Evolutionary conservation across 2,888 invertebrate species (phyloP).

Genomic region (Eumerus sabulonum): DNA sequence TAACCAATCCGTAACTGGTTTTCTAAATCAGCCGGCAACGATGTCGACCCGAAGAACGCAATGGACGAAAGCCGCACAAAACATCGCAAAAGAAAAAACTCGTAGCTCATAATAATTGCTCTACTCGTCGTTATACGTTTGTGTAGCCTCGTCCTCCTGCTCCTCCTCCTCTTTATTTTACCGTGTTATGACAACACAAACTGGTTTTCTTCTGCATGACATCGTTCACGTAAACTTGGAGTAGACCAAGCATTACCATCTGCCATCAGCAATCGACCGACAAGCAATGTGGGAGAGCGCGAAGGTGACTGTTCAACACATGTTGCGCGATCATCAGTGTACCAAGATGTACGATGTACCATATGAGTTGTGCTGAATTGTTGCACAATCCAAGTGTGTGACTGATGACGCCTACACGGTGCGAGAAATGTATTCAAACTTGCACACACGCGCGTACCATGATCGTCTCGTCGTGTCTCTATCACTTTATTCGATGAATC

Average conservation of each 20-base stretch:
- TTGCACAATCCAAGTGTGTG: conserved; percentile 24
- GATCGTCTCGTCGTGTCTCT: background rate
- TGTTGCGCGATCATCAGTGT: conserved; percentile 47
- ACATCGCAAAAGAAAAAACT: conserved; percentile 20
- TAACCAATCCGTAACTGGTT: conserved; percentile 47
- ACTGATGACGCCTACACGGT: conserved; percentile 34
- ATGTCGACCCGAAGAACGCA: conserved; percentile 44
- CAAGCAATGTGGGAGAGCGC: background rate
- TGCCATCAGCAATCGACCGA: conserved; percentile 21
- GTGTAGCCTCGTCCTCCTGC: too few relatives aligned
- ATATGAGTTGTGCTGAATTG: conserved; percentile 8
- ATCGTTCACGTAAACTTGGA: conserved; percentile 29
- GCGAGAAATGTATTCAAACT: background rate
- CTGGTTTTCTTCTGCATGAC: conserved; percentile 57
- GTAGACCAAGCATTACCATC: conserved; percentile 35
- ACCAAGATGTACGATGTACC: too few relatives aligned
- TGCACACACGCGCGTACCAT: background rate
- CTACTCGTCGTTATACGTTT: background rate
- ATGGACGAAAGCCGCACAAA: conserved; percentile 35
- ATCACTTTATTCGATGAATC: too few relatives aligned
- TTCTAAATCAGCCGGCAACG: conserved; percentile 50
- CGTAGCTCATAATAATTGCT: conserved; percentile 29
- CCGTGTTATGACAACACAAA: conserved; percentile 52
- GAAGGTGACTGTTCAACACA: conserved; percentile 39
- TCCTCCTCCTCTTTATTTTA: background rate